Evolutionary conservation across 2,113 vertebrate species (phyloP).

Genomic region (Oriolus oriolus): DNA sequence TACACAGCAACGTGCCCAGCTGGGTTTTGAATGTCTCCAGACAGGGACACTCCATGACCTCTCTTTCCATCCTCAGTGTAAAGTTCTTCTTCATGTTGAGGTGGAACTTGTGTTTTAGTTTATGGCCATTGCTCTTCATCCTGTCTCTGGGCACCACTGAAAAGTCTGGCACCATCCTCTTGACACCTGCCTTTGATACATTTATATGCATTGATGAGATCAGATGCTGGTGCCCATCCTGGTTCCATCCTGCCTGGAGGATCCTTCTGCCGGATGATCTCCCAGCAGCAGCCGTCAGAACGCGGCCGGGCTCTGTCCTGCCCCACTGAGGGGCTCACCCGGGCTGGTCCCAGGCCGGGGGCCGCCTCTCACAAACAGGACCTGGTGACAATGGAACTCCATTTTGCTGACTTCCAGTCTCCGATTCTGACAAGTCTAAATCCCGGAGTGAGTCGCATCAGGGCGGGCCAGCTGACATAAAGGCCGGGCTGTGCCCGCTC

Average conservation of each 20-base stretch:
- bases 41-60: not conserved
- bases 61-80: not conserved
- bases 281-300: too few species aligned
- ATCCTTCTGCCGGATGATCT: rapidly evolving
- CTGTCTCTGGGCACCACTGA: not conserved
- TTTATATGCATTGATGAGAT: not conserved
- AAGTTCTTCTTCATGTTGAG: not conserved
- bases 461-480: rapidly evolving
- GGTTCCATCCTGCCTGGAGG: rapidly evolving
- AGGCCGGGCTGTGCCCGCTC: too few species aligned
- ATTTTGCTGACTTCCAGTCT: not conserved
- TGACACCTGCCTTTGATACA: rapidly evolving
- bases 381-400: too few species aligned
- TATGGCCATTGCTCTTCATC: not conserved
- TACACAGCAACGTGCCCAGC: rapidly evolving
- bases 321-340: not conserved
- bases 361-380: not conserved
- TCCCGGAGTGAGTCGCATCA: rapidly evolving
- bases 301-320: rapidly evolving
- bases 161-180: not conserved
- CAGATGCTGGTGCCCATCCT: too few species aligned
- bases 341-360: not conserved
- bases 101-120: not conserved
- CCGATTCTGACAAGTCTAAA: not conserved
- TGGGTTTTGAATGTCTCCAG: not conserved